Conservation (phyloP, 2,888 invertebrate genomes). For the Aleiodes testaceus region DNA sequence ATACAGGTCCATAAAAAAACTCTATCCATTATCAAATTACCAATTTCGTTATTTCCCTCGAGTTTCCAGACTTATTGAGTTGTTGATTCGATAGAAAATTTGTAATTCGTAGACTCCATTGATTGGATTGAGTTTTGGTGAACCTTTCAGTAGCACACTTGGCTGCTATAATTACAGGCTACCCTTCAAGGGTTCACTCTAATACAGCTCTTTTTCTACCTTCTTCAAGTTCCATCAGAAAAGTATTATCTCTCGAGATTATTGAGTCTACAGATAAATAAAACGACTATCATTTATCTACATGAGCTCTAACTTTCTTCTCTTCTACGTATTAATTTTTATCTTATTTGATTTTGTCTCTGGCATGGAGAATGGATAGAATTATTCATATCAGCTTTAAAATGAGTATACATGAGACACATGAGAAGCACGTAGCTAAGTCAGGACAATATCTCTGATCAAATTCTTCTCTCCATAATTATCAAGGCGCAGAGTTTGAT, state of each 20-base stretch:
- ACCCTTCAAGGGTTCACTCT: constrained; percentile 19
- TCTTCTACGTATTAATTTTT: too few species aligned
- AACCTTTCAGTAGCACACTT: constrained; percentile 35
- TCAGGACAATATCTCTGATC: background rate
- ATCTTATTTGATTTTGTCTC: background rate
- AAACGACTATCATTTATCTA: background rate
- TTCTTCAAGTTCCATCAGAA: background rate
- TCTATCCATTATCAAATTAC: background rate
- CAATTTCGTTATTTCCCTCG: background rate
- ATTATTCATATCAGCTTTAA: constrained; percentile 26
- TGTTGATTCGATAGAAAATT: background rate
- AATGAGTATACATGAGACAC: background rate
- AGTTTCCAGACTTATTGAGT: too few species aligned
- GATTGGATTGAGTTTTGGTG: constrained; percentile 6
- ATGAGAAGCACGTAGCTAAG: constrained; percentile 17
- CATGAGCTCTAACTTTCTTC: too few species aligned
- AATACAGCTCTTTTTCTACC: constrained; percentile 16
- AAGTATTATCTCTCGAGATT: background rate
- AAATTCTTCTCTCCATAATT: background rate
- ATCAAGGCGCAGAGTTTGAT: background rate
- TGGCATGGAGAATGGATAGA: constrained; percentile 2
- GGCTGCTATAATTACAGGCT: constrained; percentile 37
- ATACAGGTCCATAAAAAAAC: background rate
- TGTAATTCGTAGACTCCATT: background rate
- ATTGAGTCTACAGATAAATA: constrained; percentile 8